phyloP scores from a whole-genome alignment of 1,140 invertebrate genomes.

The Drosophila sp. region DNA sequence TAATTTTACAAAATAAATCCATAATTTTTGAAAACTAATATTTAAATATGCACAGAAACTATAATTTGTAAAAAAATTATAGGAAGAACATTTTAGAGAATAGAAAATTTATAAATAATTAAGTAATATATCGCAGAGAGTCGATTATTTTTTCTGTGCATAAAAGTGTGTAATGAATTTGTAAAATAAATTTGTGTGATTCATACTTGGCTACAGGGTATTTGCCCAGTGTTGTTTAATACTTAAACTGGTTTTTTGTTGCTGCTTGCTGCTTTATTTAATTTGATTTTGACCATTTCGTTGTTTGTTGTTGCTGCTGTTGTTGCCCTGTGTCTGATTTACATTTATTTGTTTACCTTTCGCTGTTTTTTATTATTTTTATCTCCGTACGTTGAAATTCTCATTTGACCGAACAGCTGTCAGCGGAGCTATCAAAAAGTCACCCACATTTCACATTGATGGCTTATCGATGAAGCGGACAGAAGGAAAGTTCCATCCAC shows the following conservation, averaged over 20 bases:
- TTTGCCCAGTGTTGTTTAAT: neutral
- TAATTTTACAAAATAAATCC: no score
- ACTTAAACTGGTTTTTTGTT: neutral
- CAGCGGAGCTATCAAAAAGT: constrained; percentile 68
- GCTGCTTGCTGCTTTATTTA: constrained; percentile 40
- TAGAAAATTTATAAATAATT: no score
- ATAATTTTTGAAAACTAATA: no score
- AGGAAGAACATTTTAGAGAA: no score
- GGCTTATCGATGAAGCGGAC: constrained; percentile 61
- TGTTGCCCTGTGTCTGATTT: constrained; percentile 42
- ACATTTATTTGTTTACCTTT: constrained; percentile 77
- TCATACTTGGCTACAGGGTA: neutral
- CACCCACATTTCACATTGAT: constrained; percentile 66
- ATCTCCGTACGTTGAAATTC: constrained; percentile 25
- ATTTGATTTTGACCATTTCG: constrained; percentile 48
- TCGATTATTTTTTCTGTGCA: no score
- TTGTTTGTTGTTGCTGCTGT: constrained; percentile 27
- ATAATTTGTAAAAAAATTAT: no score
- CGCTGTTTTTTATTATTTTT: constrained; percentile 38
- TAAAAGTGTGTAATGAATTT: no score
- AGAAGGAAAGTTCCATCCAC: constrained; percentile 9
- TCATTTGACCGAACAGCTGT: constrained; percentile 49
- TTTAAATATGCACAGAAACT: no score
- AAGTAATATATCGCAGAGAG: no score
- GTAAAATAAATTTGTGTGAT: neutral